These are phyloP conservation scores for Drosophila greeni DNA, from an alignment of 2,888 invertebrate species.

Conservation along the genomic window DNA sequence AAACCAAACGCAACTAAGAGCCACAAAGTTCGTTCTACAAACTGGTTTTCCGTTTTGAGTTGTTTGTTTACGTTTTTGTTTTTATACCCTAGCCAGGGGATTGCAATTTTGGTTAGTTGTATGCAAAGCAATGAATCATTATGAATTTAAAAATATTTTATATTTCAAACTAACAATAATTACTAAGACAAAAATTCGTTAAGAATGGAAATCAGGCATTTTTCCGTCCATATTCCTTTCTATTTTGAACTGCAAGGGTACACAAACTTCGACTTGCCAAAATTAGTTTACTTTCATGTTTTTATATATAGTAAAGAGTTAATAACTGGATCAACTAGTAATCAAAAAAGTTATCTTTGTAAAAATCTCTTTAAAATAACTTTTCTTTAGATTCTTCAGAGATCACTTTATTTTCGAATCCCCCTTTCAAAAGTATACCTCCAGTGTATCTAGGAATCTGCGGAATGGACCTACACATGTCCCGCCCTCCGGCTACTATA, in stretches of 20 bases:
- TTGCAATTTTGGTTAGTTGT: background rate
- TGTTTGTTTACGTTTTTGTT: background rate
- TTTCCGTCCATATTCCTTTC: background rate
- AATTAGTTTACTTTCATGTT: background rate
- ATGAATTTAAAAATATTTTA: background rate
- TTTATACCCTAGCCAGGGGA: background rate
- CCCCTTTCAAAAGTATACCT: background rate
- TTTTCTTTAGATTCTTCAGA: background rate
- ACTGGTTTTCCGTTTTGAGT: background rate
- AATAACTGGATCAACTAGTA: too few relatives aligned
- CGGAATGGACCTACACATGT: background rate
- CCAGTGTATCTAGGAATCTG: background rate
- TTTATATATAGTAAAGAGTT: background rate
- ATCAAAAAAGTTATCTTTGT: background rate
- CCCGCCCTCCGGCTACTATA: constrained; percentile 6
- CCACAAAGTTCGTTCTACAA: background rate
- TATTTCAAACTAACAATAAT: background rate
- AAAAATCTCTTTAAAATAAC: background rate
- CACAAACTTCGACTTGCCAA: background rate
- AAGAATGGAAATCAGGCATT: background rate
- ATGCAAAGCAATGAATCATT: background rate
- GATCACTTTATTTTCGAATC: background rate
- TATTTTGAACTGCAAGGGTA: background rate
- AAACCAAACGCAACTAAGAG: background rate
- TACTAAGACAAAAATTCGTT: background rate